Conservation (phyloP, 2,888 invertebrate genomes). For the Cylloceria caligata region DNA sequence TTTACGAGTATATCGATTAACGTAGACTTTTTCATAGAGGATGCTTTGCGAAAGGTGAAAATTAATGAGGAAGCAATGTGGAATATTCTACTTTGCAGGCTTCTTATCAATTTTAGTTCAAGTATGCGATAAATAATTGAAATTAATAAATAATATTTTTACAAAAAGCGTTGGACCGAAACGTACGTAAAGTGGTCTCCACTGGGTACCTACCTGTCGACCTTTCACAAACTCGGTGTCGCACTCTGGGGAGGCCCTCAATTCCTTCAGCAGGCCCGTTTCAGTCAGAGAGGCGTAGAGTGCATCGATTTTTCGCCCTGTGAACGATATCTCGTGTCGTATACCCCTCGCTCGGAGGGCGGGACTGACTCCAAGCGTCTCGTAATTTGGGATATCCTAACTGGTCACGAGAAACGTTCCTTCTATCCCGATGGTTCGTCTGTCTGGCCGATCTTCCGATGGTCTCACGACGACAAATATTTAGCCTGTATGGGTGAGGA, state of each 20-base stretch:
- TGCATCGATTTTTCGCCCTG: conserved; percentile 99
- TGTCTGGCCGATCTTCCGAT: conserved; percentile 97
- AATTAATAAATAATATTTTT: neutral
- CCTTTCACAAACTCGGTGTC: conserved; percentile 98
- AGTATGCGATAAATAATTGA: neutral
- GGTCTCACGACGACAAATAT: conserved; percentile 98
- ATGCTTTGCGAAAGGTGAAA: too few relatives aligned
- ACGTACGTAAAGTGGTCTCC: conserved; percentile 99
- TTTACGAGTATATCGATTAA: too few relatives aligned
- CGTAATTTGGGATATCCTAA: conserved; percentile 98
- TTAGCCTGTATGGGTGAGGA: conserved; percentile 95
- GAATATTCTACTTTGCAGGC: too few relatives aligned
- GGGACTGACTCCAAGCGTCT: conserved; percentile 92
- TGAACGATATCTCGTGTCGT: conserved; percentile 98
- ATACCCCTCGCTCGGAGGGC: conserved; percentile 92
- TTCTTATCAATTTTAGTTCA: too few relatives aligned
- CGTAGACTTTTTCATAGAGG: too few relatives aligned
- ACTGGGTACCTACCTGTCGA: conserved; percentile 97
- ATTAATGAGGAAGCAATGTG: too few relatives aligned
- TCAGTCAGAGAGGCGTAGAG: conserved; percentile 95
- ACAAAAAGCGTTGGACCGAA: conserved; percentile 95
- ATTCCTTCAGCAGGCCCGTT: conserved; percentile 96
- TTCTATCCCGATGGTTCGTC: conserved; percentile 94
- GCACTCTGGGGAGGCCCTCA: conserved; percentile 98
- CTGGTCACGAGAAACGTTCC: conserved; percentile 96